A percentile compares a stretch with the other conserved stretches of the same genome.
These are phyloP conservation scores for Cirrhinus molitorella DNA, from an alignment of 2,797 vertebrate genomes.

Conservation along the genomic window DNA sequence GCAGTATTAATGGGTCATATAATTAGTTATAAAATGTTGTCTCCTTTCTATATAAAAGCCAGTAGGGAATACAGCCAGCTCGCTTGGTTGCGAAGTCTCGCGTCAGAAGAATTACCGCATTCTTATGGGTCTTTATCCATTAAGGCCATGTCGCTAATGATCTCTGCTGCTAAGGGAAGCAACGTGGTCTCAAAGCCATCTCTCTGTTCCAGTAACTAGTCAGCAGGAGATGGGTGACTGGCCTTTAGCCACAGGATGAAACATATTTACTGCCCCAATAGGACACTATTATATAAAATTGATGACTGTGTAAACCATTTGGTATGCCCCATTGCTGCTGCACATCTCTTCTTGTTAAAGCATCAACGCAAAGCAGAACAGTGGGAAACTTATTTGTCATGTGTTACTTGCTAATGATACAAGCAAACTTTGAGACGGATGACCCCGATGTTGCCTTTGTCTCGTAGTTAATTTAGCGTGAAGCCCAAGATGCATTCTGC, in stretches of 20 bases:
- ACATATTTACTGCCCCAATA: constrained; percentile 51
- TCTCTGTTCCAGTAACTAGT: constrained; percentile 46
- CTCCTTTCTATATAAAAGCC: neutral
- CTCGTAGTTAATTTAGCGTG: neutral
- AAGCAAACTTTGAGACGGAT: constrained; percentile 39
- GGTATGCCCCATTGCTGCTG: constrained; percentile 42
- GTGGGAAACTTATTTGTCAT: constrained; percentile 13
- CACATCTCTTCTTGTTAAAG: constrained; percentile 43
- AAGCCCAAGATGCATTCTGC: constrained; percentile 2
- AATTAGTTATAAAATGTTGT: constrained; percentile 26
- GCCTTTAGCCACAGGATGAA: constrained; percentile 47
- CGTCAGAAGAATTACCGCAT: constrained; percentile 17
- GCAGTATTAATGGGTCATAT: constrained; percentile 41
- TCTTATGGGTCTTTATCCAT: constrained; percentile 48
- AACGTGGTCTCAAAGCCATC: constrained; percentile 10
- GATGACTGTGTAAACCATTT: constrained; percentile 54
- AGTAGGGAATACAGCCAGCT: constrained; percentile 9
- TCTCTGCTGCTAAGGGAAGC: constrained; percentile 33
- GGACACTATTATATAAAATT: constrained; percentile 53
- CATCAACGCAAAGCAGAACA: constrained; percentile 17
- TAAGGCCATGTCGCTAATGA: constrained; percentile 38
- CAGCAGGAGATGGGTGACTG: constrained; percentile 44
- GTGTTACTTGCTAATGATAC: constrained; percentile 37
- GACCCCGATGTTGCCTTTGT: constrained; percentile 18
- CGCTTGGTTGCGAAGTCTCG: neutral